These are phyloP conservation scores for Parnassius glacialis DNA, from an alignment of 2,888 invertebrate genomes.

Conservation along the genomic window DNA sequence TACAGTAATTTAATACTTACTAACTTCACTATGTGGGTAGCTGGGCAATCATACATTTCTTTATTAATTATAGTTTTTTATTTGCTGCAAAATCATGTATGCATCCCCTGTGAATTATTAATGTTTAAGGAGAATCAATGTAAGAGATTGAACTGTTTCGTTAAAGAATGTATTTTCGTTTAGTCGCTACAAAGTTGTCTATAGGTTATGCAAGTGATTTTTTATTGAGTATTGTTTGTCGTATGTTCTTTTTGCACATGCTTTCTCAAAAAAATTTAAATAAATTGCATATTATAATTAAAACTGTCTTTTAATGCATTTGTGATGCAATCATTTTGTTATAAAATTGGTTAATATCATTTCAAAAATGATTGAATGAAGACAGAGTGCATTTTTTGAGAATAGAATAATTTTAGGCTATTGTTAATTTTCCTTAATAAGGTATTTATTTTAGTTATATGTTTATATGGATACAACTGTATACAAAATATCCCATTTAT, in stretches of 20 bases:
- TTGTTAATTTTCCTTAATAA: conserved; percentile 74
- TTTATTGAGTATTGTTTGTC: conserved; percentile 35
- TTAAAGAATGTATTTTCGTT: conserved; percentile 29
- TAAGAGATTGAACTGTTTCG: conserved; percentile 45
- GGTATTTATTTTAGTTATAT: conserved; percentile 80
- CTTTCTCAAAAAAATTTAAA: conserved; percentile 52
- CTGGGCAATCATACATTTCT: conserved; percentile 77
- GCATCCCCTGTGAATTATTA: conserved; percentile 57
- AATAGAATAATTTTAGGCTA: conserved; percentile 65
- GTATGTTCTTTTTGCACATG: conserved; percentile 39
- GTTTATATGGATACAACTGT: conserved; percentile 77
- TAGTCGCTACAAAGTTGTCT: conserved; percentile 29
- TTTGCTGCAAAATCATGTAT: conserved; percentile 63
- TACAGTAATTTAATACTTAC: conserved; percentile 77
- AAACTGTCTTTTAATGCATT: conserved; percentile 76
- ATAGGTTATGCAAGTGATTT: conserved; percentile 33
- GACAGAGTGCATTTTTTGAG: conserved; percentile 66
- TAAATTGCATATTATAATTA: conserved; percentile 58
- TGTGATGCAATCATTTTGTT: conserved; percentile 49
- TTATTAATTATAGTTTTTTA: conserved; percentile 67
- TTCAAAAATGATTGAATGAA: conserved; percentile 35
- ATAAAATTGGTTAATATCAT: conserved; percentile 43
- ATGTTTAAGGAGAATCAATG: conserved; percentile 46
- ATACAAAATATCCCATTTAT: conserved; percentile 59
- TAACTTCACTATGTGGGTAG: conserved; percentile 78